Base-by-base conservation (phyloP, 2,888 invertebrate genomes). In the Ormyrus rosae region DNA sequence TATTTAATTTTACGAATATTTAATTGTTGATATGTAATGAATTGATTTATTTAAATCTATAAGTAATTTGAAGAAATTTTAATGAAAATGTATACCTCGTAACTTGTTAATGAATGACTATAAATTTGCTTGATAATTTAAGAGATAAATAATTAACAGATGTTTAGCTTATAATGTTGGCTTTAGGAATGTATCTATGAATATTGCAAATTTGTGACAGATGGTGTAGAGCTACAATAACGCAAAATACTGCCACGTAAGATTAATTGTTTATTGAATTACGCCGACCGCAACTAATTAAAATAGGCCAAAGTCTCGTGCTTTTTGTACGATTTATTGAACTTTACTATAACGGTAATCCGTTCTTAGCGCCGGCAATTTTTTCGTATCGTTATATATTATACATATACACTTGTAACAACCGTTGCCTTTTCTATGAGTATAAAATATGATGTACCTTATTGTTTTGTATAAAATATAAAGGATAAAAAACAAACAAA, bases 381-480 rank as follows among this genome's bases (percentile, higher is more conserved):
- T 79, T 72, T 78, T 75, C 50, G 58, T 79, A 55, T 79, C 76
- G 76, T 82, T 82, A 73, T 77, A 68, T 53, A 77, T 65, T 74
- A 77, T 78, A 71, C 7, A 69, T 75, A 76, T 76, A 81, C 48
- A 83, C 77, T 55, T 78, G 77, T 77, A 80, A 81, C 81, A 77
- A 77, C 46, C 77, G 80, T 81, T 83, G 83, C 83, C 83, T 83
- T 83, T 81, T 83, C 55, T 80, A 83, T 81, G 46, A 81, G 61
- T 82, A 82, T 76, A 71, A 72, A 70, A 65, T 73, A 82, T 69
- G 56, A 74, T 82, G 79, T 76, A 79, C 61, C 73, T 82, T 78
- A 75, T 82, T 78, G 75, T 81, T 76, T 76, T 72, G 19, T 61
- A 75, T 55, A 78, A 76, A 73, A 69, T 13, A 58, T 13, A 56